Conservation (phyloP, 2,113 vertebrate species). For the Lepisosteus osseus region DNA sequence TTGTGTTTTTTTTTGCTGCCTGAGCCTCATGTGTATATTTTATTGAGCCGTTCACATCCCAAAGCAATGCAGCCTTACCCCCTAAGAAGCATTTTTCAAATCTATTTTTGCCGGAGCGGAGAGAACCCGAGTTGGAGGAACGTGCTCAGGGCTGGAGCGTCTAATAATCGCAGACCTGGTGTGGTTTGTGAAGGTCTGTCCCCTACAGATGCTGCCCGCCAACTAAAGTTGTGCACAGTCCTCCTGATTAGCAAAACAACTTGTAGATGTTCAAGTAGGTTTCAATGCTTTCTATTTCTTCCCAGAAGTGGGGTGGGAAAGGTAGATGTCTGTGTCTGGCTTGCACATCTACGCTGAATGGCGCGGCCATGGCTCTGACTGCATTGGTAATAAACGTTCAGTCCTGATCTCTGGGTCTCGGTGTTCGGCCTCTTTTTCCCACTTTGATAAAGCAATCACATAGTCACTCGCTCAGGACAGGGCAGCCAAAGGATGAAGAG, state of each 20-base stretch:
- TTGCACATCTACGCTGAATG: too few relatives aligned
- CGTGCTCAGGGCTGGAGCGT: conserved; percentile 18
- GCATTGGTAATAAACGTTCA: too few relatives aligned
- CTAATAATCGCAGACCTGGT: conserved; percentile 40
- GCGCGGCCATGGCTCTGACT: too few relatives aligned
- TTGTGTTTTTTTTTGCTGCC: conserved; percentile 60
- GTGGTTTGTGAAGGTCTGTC: conserved; percentile 47
- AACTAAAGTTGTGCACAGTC: too few relatives aligned
- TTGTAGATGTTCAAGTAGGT: too few relatives aligned
- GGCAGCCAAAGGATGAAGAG: too few relatives aligned
- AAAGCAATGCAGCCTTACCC: conserved; percentile 44
- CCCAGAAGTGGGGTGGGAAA: too few relatives aligned
- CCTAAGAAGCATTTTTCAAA: conserved; percentile 61
- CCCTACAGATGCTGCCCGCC: not conserved
- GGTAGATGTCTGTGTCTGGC: too few relatives aligned
- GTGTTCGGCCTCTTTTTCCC: not conserved
- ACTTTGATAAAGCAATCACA: not conserved
- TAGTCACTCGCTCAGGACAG: not conserved
- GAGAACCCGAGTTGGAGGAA: conserved; percentile 20
- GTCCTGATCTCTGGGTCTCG: not conserved
- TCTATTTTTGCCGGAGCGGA: conserved; percentile 75
- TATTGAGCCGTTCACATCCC: conserved; percentile 77
- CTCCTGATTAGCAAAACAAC: too few relatives aligned
- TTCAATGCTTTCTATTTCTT: too few relatives aligned
- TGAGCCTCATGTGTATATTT: conserved; percentile 78